Evolutionary conservation across 2,888 invertebrate species (phyloP), one percentile per base, ranked within the genome.

Genomic region (Drosophila siamana): DNA sequence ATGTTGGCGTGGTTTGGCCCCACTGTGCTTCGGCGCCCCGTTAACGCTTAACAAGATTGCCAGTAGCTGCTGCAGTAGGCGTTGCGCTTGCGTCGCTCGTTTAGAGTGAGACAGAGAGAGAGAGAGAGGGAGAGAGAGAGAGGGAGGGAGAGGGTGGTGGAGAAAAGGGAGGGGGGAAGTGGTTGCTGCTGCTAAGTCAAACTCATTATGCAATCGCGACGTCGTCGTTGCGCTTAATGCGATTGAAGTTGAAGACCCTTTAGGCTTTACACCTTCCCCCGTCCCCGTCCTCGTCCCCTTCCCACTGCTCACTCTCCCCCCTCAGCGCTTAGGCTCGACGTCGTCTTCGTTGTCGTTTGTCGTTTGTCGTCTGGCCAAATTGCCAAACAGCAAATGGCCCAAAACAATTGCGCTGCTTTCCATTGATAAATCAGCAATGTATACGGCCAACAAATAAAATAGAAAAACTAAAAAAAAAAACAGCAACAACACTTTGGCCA

Each of bases 41-140:
- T 79, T 72, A 80, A 80, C 71, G 81, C 71, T 77, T 77, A 79
- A 85, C 74, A 64, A 85, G 79, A 85, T 81, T 85, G 62, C 51
- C 47, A 68, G 48, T 38, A 40, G 24, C 30, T 30, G 30, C 62
- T 43, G 70, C 46, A n/a, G 41, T 40, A 26, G 59, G 33, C 19
- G 41, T 52, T 41, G 51, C 51, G 51, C 16, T 24, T 50, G 50
- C 50, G 36, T 33, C 33, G 33, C 16, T 11, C n/a, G 28, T 28
- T 52, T 52, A 41, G 8, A 9, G 15, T 5, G 38, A 13, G 15
- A 11, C 5, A 11, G n/a, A 33, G 2, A n/a, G 30, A 11, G 11
- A 33, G 38, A 15, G 38, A 26, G 51, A 13, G 38, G 11, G 5
- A 26, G 36, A 8, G 16, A 15, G n/a, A 3, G 4, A 2, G 5